These are phyloP conservation scores for Drosophila saltans DNA, from an alignment of 1,140 invertebrate genomes.

Conservation along the genomic window DNA sequence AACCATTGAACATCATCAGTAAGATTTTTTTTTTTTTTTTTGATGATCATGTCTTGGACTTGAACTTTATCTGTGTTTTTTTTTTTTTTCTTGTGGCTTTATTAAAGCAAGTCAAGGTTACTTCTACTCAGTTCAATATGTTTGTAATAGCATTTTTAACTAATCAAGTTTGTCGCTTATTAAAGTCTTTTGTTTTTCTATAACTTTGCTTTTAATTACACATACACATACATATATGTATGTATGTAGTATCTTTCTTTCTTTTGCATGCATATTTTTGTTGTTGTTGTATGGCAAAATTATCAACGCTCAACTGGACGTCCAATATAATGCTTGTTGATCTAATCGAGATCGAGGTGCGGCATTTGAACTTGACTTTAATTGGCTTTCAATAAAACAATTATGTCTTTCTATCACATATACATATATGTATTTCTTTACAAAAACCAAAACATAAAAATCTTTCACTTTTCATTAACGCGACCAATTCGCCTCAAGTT, in stretches of 20 bases:
- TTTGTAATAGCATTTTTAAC: neutral
- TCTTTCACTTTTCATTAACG: slow-evolving; percentile 79
- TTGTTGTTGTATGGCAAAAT: slow-evolving; percentile 42
- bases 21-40: neutral
- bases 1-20: slow-evolving; percentile 24
- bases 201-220: slow-evolving; percentile 1
- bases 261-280: neutral
- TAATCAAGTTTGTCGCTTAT: slow-evolving; percentile 39
- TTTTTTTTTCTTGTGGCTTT: slow-evolving; percentile 31
- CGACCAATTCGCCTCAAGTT: slow-evolving; percentile 60
- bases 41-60: slow-evolving; percentile 50
- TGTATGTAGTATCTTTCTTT: neutral
- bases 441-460: neutral
- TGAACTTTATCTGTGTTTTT: slow-evolving; percentile 60
- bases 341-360: slow-evolving; percentile 58
- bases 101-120: slow-evolving; percentile 49
- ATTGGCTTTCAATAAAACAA: slow-evolving; percentile 75
- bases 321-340: slow-evolving; percentile 52
- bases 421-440: neutral
- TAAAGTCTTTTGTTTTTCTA: slow-evolving; percentile 29
- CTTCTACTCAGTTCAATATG: slow-evolving; percentile 2
- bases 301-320: slow-evolving; percentile 66
- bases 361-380: slow-evolving; percentile 79
- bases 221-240: neutral
- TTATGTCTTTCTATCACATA: slow-evolving; percentile 42